Conservation (phyloP, 2,888 invertebrate species). For the Lithophane ornitopus region DNA sequence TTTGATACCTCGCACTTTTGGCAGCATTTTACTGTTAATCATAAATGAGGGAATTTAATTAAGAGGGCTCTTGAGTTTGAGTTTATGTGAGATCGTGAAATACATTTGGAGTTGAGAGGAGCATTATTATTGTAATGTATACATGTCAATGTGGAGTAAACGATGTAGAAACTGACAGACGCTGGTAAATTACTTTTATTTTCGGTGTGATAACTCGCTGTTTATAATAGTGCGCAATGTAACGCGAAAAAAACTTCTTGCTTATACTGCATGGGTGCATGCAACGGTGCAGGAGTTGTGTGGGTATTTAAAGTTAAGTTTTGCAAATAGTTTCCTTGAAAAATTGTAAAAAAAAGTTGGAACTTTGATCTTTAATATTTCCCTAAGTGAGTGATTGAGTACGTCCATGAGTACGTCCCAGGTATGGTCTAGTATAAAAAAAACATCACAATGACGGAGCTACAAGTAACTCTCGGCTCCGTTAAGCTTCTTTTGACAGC, state of each 20-base stretch:
- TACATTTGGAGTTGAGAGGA: neutral
- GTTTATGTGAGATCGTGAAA: slow-evolving; percentile 13
- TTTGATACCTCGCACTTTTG: slow-evolving; percentile 72
- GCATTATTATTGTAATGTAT: neutral
- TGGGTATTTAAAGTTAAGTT: too few relatives aligned
- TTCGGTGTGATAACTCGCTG: neutral
- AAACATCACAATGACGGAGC: neutral
- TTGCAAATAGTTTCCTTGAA: too few relatives aligned
- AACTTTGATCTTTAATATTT: too few relatives aligned
- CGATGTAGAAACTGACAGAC: neutral
- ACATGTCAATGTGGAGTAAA: neutral
- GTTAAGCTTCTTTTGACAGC: neutral
- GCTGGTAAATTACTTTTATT: neutral
- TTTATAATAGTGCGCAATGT: neutral
- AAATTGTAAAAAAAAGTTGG: too few relatives aligned
- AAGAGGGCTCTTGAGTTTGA: slow-evolving; percentile 33
- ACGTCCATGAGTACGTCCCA: too few relatives aligned
- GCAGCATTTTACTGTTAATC: slow-evolving; percentile 68
- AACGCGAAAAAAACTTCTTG: too few relatives aligned
- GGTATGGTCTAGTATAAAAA: too few relatives aligned
- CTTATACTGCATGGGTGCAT: too few relatives aligned
- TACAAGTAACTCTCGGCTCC: neutral
- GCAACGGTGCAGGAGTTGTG: too few relatives aligned
- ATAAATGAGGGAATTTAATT: slow-evolving; percentile 69
- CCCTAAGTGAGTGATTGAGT: too few relatives aligned